These are phyloP conservation scores for Caenorhabditis wallacei DNA, from an alignment of 2,888 invertebrate genomes.

Conservation along the genomic window DNA sequence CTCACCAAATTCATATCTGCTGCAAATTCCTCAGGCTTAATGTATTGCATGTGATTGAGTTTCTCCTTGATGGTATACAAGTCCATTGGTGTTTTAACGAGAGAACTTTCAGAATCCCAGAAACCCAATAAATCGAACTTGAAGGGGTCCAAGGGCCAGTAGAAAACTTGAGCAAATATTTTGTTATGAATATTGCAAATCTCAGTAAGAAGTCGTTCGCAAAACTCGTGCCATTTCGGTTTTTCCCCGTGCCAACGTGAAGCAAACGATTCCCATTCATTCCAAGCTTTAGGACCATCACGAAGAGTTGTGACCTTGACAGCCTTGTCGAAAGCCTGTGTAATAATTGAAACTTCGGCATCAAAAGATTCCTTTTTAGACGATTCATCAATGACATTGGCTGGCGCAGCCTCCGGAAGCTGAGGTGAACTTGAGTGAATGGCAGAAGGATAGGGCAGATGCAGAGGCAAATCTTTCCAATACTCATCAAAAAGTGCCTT, in stretches of 20 bases:
- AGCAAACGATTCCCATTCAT: constrained; percentile 86
- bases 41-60: constrained; percentile 96
- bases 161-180: constrained; percentile 86
- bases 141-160: constrained; percentile 98
- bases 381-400: too few species aligned
- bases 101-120: too few species aligned
- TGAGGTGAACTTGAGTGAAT: too few species aligned
- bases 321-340: too few species aligned
- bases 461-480: constrained; percentile 38
- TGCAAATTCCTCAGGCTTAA: constrained; percentile 94
- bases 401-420: too few species aligned
- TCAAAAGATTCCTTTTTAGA: too few species aligned
- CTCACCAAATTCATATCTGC: constrained; percentile 74
- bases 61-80: constrained; percentile 97
- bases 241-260: constrained; percentile 81
- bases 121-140: constrained; percentile 96
- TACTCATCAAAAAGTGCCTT: constrained; percentile 38
- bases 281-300: too few species aligned
- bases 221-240: constrained; percentile 81
- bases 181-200: constrained; percentile 83
- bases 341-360: too few species aligned
- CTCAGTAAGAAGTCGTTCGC: constrained; percentile 83
- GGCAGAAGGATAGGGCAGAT: too few species aligned
- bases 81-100: constrained; percentile 99
- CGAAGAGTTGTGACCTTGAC: too few species aligned